Evolutionary conservation across 2,888 invertebrate species (phyloP).

Genomic region (Rotaria magnacalcarata): DNA sequence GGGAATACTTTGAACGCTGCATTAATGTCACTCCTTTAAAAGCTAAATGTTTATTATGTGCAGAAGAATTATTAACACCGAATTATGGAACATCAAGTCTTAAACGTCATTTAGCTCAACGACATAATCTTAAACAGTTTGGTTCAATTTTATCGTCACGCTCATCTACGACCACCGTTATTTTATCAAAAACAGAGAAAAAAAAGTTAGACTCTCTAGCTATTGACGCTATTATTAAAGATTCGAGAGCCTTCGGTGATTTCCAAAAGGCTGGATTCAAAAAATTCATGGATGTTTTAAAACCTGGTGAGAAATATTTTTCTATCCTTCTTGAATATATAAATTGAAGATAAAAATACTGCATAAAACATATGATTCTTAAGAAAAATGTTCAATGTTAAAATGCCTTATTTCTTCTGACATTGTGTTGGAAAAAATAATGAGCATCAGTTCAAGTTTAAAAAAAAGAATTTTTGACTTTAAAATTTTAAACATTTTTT

Average conservation of each 20-base stretch:
- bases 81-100: background rate
- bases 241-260: background rate
- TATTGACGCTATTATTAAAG: background rate
- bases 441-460: too few relatives aligned
- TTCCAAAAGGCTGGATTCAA: background rate
- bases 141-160: too few relatives aligned
- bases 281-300: background rate
- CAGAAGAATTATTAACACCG: background rate
- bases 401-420: too few relatives aligned
- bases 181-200: background rate
- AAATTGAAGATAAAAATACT: too few relatives aligned
- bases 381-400: too few relatives aligned
- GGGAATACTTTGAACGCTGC: background rate
- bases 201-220: background rate
- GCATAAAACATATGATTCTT: too few relatives aligned
- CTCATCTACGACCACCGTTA: fast-evolving
- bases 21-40: background rate
- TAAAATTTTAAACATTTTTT: too few relatives aligned
- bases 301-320: background rate
- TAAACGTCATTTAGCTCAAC: background rate
- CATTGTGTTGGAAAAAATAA: too few relatives aligned
- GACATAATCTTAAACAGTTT: background rate
- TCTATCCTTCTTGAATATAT: too few relatives aligned
- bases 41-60: background rate
- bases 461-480: too few relatives aligned